Base-by-base conservation (phyloP, 37 sponge, comb jelly and placozoan genomes). In the Tethya wilhelma region DNA sequence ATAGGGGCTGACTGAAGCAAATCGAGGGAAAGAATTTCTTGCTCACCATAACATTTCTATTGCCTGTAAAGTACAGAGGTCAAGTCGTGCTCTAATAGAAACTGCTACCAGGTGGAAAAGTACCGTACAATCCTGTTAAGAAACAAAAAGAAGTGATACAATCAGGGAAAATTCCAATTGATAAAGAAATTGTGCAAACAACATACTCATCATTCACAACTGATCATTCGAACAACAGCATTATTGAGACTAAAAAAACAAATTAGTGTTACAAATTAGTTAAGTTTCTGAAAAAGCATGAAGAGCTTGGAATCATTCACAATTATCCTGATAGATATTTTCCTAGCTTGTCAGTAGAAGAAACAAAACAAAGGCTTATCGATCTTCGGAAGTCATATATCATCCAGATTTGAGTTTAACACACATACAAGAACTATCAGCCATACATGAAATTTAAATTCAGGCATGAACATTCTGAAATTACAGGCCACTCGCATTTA, bases 391-490 rank as follows among this genome's bases (percentile, higher is more conserved):
- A 39, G 43, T 29, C 19, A 23, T 31, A 53, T 37, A n/a, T n/a
- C n/a, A 31, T 26, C 11, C n/a, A n/a, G 76, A 55, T n/a, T 41
- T 40, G 25, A 28, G 38, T 19, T 38, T 22, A 22, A 23, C 14
- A n/a, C n/a, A n/a, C n/a, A n/a, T n/a, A n/a, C n/a, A n/a, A n/a
- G n/a, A 36, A 31, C 14, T 23, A 20, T 75, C 19, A 34, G 76
- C 43, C 60, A 63, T 23, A 32, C 20, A 20, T 20, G 76, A 34
- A 23, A 39, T n/a, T 31, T 75, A 36, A 75, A 38, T 20, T 75
- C 26, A 60, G 76, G 76, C 76, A 75, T 59, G 76, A 75, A 23
- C 76, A 75, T 29, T 59, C 74, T 20, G 23, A 36, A 20, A 33
- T 73, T 29, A 31, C 74, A 38, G 74, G 45, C 14, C 74, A 73